These are phyloP conservation scores for Trachelus tabidus DNA, from an alignment of 2,888 invertebrate genomes.

Conservation along the genomic window DNA sequence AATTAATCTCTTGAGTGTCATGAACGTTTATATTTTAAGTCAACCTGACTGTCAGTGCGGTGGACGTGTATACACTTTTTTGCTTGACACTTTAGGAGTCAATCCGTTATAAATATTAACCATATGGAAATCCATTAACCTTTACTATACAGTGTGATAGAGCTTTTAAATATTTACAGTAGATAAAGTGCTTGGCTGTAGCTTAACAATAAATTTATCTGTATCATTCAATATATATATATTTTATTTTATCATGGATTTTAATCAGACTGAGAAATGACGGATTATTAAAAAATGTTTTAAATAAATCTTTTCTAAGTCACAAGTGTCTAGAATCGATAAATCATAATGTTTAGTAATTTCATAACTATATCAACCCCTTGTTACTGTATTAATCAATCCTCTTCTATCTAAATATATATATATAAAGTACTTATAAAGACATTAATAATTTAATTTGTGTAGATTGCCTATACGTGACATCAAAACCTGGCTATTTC, in stretches of 20 bases:
- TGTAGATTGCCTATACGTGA: constrained; percentile 87
- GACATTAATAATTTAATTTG: constrained; percentile 19
- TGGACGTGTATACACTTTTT: too few species aligned
- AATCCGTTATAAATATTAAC: too few species aligned
- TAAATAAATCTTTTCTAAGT: too few species aligned
- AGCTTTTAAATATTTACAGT: not conserved
- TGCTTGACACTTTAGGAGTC: too few species aligned
- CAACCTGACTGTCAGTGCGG: too few species aligned
- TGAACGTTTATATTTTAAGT: not conserved
- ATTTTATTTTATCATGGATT: too few species aligned
- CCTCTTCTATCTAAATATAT: too few species aligned
- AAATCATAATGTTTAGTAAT: not conserved
- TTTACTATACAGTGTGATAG: not conserved
- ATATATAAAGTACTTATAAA: not conserved
- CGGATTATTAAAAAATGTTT: too few species aligned
- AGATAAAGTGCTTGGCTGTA: not conserved
- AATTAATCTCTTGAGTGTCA: not conserved
- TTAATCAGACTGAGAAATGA: not conserved
- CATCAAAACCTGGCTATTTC: constrained; percentile 83
- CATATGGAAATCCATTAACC: not conserved
- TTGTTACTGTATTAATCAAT: too few species aligned
- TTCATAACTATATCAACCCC: too few species aligned
- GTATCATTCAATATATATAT: too few species aligned
- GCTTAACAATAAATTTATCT: not conserved
- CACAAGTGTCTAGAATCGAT: not conserved